Base-by-base conservation (phyloP, 2,113 vertebrate genomes). In the Amblyornis subalaris region DNA sequence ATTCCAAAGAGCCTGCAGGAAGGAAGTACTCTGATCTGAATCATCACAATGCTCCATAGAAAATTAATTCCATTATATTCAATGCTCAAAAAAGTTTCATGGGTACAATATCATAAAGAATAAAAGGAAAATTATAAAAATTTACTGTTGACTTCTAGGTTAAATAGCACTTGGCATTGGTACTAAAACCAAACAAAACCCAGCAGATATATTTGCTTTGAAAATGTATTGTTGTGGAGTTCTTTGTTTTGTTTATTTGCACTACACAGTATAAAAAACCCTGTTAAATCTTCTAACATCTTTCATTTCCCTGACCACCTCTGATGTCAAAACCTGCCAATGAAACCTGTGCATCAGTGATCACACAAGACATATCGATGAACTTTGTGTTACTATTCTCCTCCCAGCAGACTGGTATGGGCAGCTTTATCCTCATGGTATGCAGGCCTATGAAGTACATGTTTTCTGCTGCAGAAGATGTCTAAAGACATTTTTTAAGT, bases 31-130 rank as follows among this genome's bases (percentile, higher is more conserved):
- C 9, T 76, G 10, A 65, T 54, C 21, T 73, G 51, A 89, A 23
- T 33, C 24, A 26, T 42, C 12, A 2, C 2, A 1, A 12, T 0
- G 10, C 22, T 73, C 35, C 12, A 6, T 6, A 55, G 55, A 51
- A 90, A 70, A 67, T 25, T 1, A 60, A 45, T 75, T 53, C 10
- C 10, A 5, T 61, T 86, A 14, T 44, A 26, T 51, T 67, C 28
- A 53, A 3, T 48, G 31, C 71, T 79, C 21, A 20, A 28, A 75
- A 76, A 85, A 24, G 18, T 42, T 88, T 50, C 7, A 7, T 29
- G 23, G 47, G 8, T 36, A 26, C 3, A 14, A 2, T 57, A 42
- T 82, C 12, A 2, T 65, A 44, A 61, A 69, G 33, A 72, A 47
- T 36, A 45, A 66, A 73, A 54, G 23, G 12, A 80, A 61, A 57